Evolutionary conservation across 1,140 invertebrate species (phyloP), one percentile per base, ranked within the genome.

Genomic region (Aphelenchoides avenae): DNA sequence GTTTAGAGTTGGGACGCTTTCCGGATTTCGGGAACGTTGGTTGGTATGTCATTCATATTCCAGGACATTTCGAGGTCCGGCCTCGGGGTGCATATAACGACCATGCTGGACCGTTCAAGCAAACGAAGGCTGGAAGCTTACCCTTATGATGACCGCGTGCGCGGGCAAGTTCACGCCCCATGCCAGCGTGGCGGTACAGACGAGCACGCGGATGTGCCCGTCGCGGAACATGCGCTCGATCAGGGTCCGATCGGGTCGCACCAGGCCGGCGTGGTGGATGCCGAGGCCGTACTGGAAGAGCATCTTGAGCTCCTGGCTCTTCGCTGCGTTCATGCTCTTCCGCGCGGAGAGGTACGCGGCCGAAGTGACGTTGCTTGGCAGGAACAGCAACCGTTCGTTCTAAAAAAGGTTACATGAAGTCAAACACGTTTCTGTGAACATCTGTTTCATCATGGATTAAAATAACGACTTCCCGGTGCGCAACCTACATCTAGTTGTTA

Each of bases 141-240:
- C 57, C 78, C 87, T 87, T 63, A 98, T 98, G 43, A 98, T 87
- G 56, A 98, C 94, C 50, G 89, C 91, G 80, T 67, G 44, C 0
- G 93, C 94, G 0, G 94, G 94, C 60, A 99, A 81, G 81, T 99
- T 99, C 0, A 99, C 93, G 66, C 95, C 95, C 95, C 95, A 99
- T 24, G 95, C 95, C 7, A 99, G 81, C 0, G 95, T 99, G 0
- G 94, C 89, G 0, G 95, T 99, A 79, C 93, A 98, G 7, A 93
- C 88, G 0, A 99, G 80, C 3, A 96, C 90, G 75, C 89, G 90
- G 34, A 97, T 87, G 50, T 86, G 81, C 1, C 94, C 94, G 51
- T 88, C 86, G 0, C 84, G 78, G 77, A 95, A 95, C 65, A 87
- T 86, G 75, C 88, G 88, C 77, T 95, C 91, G 0, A 94, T 87